Evolutionary conservation across 2,113 vertebrate species (phyloP).

Genomic region (Gobio gobio): DNA sequence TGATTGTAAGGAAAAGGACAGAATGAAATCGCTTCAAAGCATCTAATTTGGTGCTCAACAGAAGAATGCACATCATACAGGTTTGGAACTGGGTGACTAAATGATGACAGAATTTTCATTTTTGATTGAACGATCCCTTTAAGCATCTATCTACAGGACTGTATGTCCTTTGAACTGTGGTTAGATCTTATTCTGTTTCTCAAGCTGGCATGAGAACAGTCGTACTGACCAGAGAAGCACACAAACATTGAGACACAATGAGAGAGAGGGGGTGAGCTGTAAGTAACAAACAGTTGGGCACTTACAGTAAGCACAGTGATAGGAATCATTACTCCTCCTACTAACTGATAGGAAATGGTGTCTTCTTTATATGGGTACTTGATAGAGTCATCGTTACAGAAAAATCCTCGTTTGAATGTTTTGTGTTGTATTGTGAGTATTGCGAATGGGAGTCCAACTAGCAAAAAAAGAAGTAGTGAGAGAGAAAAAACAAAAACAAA

Average conservation of each 20-base stretch:
- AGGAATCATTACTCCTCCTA: slow-evolving; percentile 95
- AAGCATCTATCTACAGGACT: neutral
- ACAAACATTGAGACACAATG: neutral
- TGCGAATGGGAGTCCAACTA: slow-evolving; percentile 96
- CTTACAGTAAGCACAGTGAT: slow-evolving; percentile 93
- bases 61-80: neutral
- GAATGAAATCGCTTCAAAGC: neutral
- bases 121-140: neutral
- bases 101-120: neutral
- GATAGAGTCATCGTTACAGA: slow-evolving; percentile 99
- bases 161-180: neutral
- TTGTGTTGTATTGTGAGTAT: slow-evolving; percentile 87
- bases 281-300: slow-evolving; percentile 77
- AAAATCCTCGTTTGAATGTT: slow-evolving; percentile 94
- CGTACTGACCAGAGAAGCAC: neutral
- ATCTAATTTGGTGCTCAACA: neutral
- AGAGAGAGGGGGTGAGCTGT: slow-evolving; percentile 7
- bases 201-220: neutral
- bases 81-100: neutral
- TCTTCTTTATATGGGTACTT: slow-evolving; percentile 94
- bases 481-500: slow-evolving; percentile 35
- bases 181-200: slow-evolving; percentile 27
- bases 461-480: slow-evolving; percentile 72
- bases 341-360: slow-evolving; percentile 96
- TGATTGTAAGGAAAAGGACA: too few relatives aligned